Base-by-base conservation (phyloP, 2,113 vertebrate species). In the Dascyllus trimaculatus region DNA sequence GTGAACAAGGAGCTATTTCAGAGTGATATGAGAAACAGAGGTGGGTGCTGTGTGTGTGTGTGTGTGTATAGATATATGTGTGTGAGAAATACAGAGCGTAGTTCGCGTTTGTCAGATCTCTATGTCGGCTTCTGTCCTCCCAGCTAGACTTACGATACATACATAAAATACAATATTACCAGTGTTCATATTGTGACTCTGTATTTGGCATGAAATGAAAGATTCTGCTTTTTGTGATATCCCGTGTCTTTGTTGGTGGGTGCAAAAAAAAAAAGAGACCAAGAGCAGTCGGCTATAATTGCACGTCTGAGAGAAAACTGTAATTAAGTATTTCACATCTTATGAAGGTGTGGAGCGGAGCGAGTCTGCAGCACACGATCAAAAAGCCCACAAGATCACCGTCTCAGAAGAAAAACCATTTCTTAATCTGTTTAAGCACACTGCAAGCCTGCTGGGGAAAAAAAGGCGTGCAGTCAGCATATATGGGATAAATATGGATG, bases 1-100 rank as follows among this genome's bases (percentile, higher is more conserved):
- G 75, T 86, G 76, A 92, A 88, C 76, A 85, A 90, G 84, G 56
- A 86, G 71, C 82, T 65, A 73, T 81, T 91, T 91, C 74, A 91
- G 64, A 85, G 65, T 35, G 19, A 86, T 66, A 70, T 80, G 62
- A 70, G 85, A 78, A 83, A 75, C 45, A 73, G 72, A 70, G 54
- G 72, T 65, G 45, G 75, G 49, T 76, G 62, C 59, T 73, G 18
- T 64, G 57, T 58, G 38, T 49, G 22, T 69, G 48, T 22, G 4
- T 70, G 58, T 48, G 5, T 57, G 4, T 38, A 35, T 29, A 14
- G 24, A 48, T 38, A 22, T 71, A 19, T 22, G 56, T 54, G 63
- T 40, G 58, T 49, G 63, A 62, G 57, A 62, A 43, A 71, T 22
- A 51, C 2, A n/a, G 21, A 13, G 59, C 11, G 38, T 19, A 15